A percentile compares a stretch with the other conserved stretches of the same genome.
phyloP scores from a whole-genome alignment of 2,113 vertebrate genomes.

The Polyodon spathula region DNA sequence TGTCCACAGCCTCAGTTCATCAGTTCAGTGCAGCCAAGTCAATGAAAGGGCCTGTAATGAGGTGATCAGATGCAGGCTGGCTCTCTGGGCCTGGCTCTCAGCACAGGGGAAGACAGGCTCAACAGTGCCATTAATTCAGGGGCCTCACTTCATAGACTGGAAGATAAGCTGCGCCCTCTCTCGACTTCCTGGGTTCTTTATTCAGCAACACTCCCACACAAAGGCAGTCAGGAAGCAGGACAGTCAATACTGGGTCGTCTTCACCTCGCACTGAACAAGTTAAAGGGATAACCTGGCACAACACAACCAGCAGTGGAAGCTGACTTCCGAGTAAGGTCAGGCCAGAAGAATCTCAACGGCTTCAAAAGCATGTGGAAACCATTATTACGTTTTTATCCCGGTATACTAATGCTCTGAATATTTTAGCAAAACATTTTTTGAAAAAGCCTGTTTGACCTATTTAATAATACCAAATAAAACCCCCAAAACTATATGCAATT shows the following conservation, averaged over 20 bases:
- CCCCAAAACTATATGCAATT: no score
- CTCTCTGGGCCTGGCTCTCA: slow-evolving; percentile 46
- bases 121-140: slow-evolving; percentile 47
- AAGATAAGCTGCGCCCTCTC: slow-evolving; percentile 46
- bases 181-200: slow-evolving; percentile 30
- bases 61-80: slow-evolving; percentile 72
- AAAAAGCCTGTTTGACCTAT: slow-evolving; percentile 40
- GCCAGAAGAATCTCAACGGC: slow-evolving; percentile 1
- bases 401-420: slow-evolving; percentile 47
- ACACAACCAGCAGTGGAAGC: slow-evolving; percentile 6
- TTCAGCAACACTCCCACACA: slow-evolving; percentile 21
- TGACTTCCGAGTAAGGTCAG: slow-evolving; percentile 1
- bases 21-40: slow-evolving; percentile 69
- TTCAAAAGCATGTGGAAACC: slow-evolving; percentile 54
- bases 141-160: slow-evolving; percentile 43
- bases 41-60: slow-evolving; percentile 77
- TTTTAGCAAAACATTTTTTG: slow-evolving; percentile 48
- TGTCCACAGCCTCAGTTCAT: slow-evolving; percentile 85
- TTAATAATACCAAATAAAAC: slow-evolving; percentile 47
- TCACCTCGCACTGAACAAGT: slow-evolving; percentile 24
- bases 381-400: slow-evolving; percentile 47
- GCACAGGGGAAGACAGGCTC: slow-evolving; percentile 35
- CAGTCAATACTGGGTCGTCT: slow-evolving; percentile 28
- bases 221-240: slow-evolving; percentile 18
- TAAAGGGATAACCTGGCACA: slow-evolving; percentile 21